Evolutionary conservation across 2,888 invertebrate genomes (phyloP), one percentile per base, ranked within the genome.

Genomic region (Sminthurides aquaticus): DNA sequence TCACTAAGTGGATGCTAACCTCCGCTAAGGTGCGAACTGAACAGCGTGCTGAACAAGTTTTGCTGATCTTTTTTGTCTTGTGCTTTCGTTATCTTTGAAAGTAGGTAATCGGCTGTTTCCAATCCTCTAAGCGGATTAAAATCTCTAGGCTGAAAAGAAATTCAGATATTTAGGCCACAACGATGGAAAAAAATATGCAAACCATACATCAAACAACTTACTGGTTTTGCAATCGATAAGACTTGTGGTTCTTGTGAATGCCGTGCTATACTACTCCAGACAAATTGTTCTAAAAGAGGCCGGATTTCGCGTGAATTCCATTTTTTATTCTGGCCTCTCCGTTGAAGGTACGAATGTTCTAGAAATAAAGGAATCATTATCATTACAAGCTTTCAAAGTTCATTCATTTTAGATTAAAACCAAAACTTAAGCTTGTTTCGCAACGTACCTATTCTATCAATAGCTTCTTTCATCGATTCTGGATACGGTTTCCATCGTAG

Each of bases 21-120:
- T 54, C 67, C 62, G 52, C 64, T 69, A 18, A 64, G 69, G 18
- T 63, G 57, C 3, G 62, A 61, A 49, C 67, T 68, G 48, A 71
- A 71, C 20, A 67, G 65, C 5, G 66, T 64, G 48, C 67, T 67
- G 57, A 71, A 71, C 34, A 71, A 49, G 20, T 61, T 62, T 24
- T 62, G 61, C n/a, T 67, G 66, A 49, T 71, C 71, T 29, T 25
- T 52, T n/a, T 70, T 69, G 52, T 71, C 68, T 25, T 68, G 65
- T 29, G 64, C 26, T 18, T 69, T 60, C 20, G 60, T 60, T 20
- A 71, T 27, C 59, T 63, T 68, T 67, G 66, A 48, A 2, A 65
- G 52, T 26, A 63, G 56, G 57, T 54, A 34, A 15, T 55, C 55
- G 3, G 55, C 55, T 15, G 27, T 55, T 62, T 62, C 56, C 15